Evolutionary conservation across 2,888 invertebrate genomes (phyloP).

Genomic region (Azorinus chamasolen): DNA sequence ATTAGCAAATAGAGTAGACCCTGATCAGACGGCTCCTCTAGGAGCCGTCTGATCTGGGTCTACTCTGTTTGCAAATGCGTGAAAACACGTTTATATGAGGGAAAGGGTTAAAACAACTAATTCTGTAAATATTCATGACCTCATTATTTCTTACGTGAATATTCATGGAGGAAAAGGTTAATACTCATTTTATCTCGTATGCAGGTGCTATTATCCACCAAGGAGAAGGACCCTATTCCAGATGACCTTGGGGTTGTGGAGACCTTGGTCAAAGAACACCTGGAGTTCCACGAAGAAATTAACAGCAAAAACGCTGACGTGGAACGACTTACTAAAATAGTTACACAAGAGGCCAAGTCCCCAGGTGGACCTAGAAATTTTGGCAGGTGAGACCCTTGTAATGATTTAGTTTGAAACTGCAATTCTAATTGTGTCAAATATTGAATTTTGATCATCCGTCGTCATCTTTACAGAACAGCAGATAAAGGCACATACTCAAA

Average conservation of each 20-base stretch:
- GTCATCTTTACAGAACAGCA: no score
- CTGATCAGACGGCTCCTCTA: no score
- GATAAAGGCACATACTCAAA: no score
- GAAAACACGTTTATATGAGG: no score
- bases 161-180: no score
- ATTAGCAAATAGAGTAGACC: no score
- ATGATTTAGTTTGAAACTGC: not conserved
- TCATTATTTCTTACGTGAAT: no score
- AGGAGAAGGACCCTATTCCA: conserved; percentile 84
- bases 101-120: no score
- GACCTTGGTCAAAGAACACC: conserved; percentile 83
- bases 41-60: no score
- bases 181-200: not conserved
- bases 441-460: no score
- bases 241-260: conserved; percentile 85
- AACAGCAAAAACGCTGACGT: conserved; percentile 83
- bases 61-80: no score
- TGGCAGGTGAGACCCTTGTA: conserved; percentile 69
- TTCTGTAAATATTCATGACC: no score
- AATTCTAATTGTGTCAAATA: not conserved
- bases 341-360: conserved; percentile 75
- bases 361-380: conserved; percentile 72
- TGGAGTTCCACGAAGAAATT: conserved; percentile 86
- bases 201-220: conserved; percentile 82
- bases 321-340: conserved; percentile 82